Conservation (phyloP, 2,113 vertebrate genomes). For the Edolisoma coerulescens region DNA sequence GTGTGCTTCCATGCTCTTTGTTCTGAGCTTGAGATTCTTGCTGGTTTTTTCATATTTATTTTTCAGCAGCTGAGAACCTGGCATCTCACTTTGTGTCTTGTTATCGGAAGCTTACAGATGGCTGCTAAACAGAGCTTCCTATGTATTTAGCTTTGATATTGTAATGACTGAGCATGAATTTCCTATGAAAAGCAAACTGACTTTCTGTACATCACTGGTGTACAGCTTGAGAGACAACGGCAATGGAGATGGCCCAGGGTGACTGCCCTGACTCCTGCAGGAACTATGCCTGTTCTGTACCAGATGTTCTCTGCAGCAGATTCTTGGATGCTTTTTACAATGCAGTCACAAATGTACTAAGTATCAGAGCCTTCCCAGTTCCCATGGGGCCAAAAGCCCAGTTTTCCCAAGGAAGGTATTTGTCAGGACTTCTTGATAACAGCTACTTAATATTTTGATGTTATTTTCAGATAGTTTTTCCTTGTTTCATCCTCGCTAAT, state of each 20-base stretch:
- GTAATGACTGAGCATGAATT: not conserved
- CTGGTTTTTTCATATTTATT: not conserved
- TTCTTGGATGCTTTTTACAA: not conserved
- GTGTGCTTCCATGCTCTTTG: not conserved
- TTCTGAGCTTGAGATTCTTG: not conserved
- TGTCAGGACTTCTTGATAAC: not conserved
- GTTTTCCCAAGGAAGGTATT: not conserved
- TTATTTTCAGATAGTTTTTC: not conserved
- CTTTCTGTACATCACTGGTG: not conserved
- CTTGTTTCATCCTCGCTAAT: not conserved
- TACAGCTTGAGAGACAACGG: not conserved
- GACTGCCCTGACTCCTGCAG: not conserved
- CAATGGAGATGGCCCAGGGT: accelerated
- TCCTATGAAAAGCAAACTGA: not conserved
- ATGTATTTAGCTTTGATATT: not conserved
- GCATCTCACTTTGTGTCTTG: not conserved
- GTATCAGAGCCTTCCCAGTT: not conserved
- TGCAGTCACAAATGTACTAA: not conserved
- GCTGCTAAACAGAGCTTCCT: not conserved
- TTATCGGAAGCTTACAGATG: not conserved
- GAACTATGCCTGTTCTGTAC: not conserved
- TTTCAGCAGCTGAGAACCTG: not conserved
- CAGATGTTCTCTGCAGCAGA: slow-evolving; percentile 3
- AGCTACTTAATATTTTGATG: not conserved
- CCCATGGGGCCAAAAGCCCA: not conserved